Evolutionary conservation across 2,888 invertebrate species (phyloP).

Genomic region (Microctonus hyperodae): DNA sequence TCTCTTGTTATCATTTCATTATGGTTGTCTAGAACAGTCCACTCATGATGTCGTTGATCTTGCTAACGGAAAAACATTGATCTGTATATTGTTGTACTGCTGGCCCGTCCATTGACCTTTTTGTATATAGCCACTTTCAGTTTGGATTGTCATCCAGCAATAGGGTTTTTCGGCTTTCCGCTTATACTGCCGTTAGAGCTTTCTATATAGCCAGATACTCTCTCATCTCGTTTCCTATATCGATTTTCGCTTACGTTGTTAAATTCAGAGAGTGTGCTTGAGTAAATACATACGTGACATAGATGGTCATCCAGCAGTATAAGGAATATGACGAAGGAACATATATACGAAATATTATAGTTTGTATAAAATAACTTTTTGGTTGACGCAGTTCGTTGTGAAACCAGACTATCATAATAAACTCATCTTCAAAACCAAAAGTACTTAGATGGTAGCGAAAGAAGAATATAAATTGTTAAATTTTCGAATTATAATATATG

Average conservation of each 20-base stretch:
- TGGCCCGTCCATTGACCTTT: background rate
- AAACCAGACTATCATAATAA: background rate
- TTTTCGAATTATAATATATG: background rate
- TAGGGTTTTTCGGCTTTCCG: constrained; percentile 9
- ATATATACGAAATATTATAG: constrained; percentile 7
- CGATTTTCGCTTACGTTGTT: constrained; percentile 16
- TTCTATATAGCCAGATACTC: background rate
- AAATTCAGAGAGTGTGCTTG: background rate
- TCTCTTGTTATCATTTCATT: constrained; percentile 3
- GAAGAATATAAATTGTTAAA: background rate
- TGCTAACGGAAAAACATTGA: background rate
- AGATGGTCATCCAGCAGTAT: background rate
- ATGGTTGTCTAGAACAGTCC: background rate
- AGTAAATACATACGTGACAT: constrained; percentile 2
- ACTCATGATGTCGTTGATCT: background rate
- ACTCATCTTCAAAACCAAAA: background rate
- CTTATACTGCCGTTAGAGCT: constrained; percentile 3
- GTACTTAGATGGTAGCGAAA: background rate
- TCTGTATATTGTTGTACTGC: background rate
- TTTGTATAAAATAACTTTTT: constrained; percentile 10
- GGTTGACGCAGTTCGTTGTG: background rate
- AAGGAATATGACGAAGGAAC: background rate
- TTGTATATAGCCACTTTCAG: constrained; percentile 8
- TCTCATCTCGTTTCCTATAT: background rate
- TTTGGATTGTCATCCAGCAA: constrained; percentile 11